Percentiles rank a stretch among this genome's conserved stretches.
Conservation (phyloP, 2,113 vertebrate genomes). For the Dendrocopos noguchii region DNA sequence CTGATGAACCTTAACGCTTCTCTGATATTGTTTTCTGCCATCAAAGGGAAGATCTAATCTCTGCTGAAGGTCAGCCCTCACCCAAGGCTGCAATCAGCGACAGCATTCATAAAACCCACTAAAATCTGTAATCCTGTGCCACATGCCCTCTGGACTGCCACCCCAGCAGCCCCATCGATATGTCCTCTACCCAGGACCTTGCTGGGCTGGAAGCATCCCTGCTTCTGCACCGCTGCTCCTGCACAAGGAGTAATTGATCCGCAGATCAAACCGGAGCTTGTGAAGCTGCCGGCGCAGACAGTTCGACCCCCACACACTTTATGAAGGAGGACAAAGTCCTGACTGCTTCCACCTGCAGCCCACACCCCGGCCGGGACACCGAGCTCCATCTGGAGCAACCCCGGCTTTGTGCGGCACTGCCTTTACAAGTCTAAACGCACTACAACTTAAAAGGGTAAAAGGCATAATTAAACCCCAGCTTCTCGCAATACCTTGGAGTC, state of each 20-base stretch:
- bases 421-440: neutral
- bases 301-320: neutral
- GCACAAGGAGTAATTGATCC: neutral
- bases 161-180: accelerated
- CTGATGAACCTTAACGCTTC: conserved; percentile 50
- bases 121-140: neutral
- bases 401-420: neutral
- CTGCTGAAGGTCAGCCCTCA: conserved; percentile 34
- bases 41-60: conserved; percentile 54
- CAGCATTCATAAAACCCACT: neutral
- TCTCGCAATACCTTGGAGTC: neutral
- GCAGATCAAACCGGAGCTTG: accelerated
- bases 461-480: conserved; percentile 51
- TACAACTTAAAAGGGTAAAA: conserved; percentile 11
- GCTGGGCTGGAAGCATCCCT: neutral
- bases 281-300: neutral
- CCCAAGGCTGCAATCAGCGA: neutral
- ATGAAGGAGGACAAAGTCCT: neutral
- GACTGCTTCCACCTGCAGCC: neutral
- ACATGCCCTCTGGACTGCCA: neutral
- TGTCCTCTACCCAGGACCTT: neutral
- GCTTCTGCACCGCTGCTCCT: neutral
- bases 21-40: conserved; percentile 40
- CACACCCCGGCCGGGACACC: neutral
- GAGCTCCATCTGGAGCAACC: neutral